Evolutionary conservation across 1,140 invertebrate species (phyloP).

Genomic region (Bombus affinis): DNA sequence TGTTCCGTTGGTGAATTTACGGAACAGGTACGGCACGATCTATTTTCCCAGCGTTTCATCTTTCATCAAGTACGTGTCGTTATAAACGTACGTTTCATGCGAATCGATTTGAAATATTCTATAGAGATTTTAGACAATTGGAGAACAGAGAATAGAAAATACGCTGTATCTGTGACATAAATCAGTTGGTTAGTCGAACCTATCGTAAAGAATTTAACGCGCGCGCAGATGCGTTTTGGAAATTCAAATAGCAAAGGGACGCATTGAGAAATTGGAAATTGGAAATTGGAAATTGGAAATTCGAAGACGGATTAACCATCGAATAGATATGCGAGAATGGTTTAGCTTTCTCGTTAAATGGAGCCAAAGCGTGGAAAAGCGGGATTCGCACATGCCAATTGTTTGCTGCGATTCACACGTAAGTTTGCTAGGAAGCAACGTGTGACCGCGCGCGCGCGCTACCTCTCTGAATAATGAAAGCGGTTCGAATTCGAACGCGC

Average conservation of each 20-base stretch:
- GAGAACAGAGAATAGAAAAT: not conserved
- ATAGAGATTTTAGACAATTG: too few relatives aligned
- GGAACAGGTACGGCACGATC: too few relatives aligned
- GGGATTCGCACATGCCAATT: slow-evolving; percentile 29
- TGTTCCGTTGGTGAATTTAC: too few relatives aligned
- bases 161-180: not conserved
- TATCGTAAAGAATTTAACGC: not conserved
- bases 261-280: not conserved
- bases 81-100: not conserved
- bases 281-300: not conserved
- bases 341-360: slow-evolving; percentile 33
- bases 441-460: slow-evolving; percentile 29
- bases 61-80: too few relatives aligned
- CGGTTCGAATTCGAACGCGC: slow-evolving; percentile 46
- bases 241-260: not conserved
- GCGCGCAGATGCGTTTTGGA: too few relatives aligned
- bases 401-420: slow-evolving; percentile 53
- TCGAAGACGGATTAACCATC: slow-evolving; percentile 17
- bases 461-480: slow-evolving; percentile 67
- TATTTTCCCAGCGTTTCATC: too few relatives aligned
- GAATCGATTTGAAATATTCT: not conserved
- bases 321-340: slow-evolving; percentile 15
- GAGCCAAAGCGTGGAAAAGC: slow-evolving; percentile 39
- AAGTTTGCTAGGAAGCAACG: slow-evolving; percentile 55
- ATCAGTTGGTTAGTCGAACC: not conserved